These are phyloP conservation scores for Potamilus streckersoni DNA, from an alignment of 1,140 invertebrate genomes.

Conservation along the genomic window DNA sequence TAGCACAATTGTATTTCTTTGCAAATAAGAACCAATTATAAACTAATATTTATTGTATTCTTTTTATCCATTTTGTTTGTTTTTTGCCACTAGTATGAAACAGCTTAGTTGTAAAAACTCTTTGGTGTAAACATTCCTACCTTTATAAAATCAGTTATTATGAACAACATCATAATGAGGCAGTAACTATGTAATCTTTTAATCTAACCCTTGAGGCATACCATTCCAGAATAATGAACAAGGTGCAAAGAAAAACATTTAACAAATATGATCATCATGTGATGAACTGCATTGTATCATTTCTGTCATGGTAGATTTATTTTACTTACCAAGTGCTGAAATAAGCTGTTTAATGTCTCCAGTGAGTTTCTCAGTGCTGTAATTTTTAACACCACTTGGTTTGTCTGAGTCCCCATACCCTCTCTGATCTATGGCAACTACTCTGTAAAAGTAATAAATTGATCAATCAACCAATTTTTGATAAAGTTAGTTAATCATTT, in stretches of 20 bases:
- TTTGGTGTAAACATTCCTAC: too few relatives aligned
- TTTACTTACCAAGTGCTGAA: constrained; percentile 71
- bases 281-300: constrained; percentile 69
- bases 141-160: too few relatives aligned
- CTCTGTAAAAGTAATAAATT: constrained; percentile 69
- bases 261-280: constrained; percentile 31
- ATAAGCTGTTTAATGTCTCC: constrained; percentile 80
- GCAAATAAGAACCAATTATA: too few relatives aligned
- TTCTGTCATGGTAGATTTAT: constrained; percentile 50
- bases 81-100: too few relatives aligned
- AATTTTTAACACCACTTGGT: constrained; percentile 75
- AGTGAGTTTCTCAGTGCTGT: constrained; percentile 74
- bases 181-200: too few relatives aligned
- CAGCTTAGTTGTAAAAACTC: too few relatives aligned
- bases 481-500: not conserved
- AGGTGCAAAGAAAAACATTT: not conserved
- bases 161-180: too few relatives aligned
- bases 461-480: not conserved
- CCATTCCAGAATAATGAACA: not conserved
- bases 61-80: too few relatives aligned
- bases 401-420: constrained; percentile 88
- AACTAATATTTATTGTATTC: too few relatives aligned
- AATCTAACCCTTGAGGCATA: too few relatives aligned
- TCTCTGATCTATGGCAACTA: constrained; percentile 82
- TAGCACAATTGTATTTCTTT: too few relatives aligned